Percentiles rank a stretch among this genome's conserved stretches.
Conservation (phyloP, 2,113 vertebrate genomes). For the Telmatochromis brichardi region DNA sequence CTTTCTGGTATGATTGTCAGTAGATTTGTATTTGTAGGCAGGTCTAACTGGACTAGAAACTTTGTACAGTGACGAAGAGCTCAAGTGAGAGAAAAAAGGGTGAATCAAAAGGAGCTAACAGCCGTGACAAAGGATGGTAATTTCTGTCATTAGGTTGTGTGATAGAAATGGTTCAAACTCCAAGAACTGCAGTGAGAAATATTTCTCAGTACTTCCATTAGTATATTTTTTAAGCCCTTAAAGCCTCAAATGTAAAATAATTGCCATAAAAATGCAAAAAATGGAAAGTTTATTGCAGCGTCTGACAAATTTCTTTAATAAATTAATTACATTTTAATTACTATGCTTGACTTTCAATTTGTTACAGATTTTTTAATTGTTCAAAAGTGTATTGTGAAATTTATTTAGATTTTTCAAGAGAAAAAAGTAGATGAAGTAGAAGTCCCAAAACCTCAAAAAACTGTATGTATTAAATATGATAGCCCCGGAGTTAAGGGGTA, state of each 20-base stretch:
- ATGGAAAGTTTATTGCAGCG: accelerated
- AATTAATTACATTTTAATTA: background rate
- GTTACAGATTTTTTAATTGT: background rate
- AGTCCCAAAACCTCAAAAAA: background rate
- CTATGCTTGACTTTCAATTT: accelerated
- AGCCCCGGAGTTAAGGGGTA: accelerated
- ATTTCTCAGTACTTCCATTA: background rate
- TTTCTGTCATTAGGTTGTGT: background rate
- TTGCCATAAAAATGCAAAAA: background rate
- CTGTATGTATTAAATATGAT: background rate
- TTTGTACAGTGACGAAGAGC: background rate
- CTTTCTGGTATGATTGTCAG: background rate
- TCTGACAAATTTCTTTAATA: background rate
- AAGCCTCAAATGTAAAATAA: background rate
- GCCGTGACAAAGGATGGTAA: background rate
- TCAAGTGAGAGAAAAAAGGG: background rate
- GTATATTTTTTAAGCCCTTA: background rate
- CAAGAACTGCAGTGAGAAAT: background rate
- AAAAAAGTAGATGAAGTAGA: background rate
- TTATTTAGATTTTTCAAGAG: background rate
- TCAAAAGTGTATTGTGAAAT: background rate
- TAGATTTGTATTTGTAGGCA: background rate
- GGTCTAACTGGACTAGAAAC: background rate
- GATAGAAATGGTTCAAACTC: background rate
- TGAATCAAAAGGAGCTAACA: background rate